phyloP scores from a whole-genome alignment of 1,140 invertebrate genomes.

The Chironomus striatipennis region DNA sequence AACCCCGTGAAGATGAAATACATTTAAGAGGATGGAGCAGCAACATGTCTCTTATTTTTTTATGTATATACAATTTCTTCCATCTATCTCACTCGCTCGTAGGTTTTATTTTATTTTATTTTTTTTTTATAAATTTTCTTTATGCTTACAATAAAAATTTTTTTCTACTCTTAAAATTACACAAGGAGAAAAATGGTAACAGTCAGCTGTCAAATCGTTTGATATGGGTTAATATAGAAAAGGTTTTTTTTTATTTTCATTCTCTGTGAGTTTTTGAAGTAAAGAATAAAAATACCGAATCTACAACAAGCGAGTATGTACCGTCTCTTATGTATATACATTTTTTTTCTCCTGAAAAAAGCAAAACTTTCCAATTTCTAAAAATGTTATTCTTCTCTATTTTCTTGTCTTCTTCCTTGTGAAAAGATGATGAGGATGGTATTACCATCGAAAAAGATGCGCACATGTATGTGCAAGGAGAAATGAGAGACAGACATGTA shows the following conservation, averaged over 20 bases:
- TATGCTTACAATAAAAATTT: neutral
- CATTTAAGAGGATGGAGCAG: neutral
- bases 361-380: constrained; percentile 11
- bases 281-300: neutral
- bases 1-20: too few species aligned
- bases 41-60: neutral
- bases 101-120: neutral
- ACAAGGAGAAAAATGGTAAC: constrained; percentile 11
- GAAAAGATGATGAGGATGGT: constrained; percentile 2
- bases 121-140: too few species aligned
- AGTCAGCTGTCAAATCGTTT: neutral
- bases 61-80: neutral
- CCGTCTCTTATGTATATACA: too few species aligned
- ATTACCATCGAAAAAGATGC: too few species aligned
- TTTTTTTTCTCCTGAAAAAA: too few species aligned
- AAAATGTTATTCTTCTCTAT: neutral
- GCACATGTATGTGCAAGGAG: too few species aligned
- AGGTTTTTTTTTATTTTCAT: neutral
- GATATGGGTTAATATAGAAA: constrained; percentile 21
- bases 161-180: neutral
- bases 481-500: too few species aligned
- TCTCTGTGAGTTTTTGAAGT: neutral
- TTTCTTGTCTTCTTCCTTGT: neutral
- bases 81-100: neutral
- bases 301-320: neutral